Conservation (phyloP, 2,113 vertebrate species). For the Nestor notabilis region DNA sequence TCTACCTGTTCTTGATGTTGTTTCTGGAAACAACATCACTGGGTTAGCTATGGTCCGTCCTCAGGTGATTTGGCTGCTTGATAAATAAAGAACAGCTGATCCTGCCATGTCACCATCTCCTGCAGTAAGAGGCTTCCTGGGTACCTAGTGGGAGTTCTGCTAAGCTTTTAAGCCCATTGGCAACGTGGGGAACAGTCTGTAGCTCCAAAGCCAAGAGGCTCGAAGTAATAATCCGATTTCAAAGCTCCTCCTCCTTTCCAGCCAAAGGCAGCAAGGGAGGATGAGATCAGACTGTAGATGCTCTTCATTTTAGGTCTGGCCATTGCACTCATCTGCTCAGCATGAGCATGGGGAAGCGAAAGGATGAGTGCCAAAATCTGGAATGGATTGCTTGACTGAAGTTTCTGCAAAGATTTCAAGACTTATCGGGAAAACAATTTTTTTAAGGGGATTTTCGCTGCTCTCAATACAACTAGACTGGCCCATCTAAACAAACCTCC, state of each 20-base stretch:
- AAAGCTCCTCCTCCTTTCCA: constrained; percentile 61
- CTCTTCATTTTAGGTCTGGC: constrained; percentile 57
- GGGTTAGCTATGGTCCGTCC: background rate
- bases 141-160: constrained; percentile 71
- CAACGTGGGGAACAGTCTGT: constrained; percentile 68
- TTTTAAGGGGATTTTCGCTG: background rate
- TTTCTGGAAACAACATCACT: constrained; percentile 22
- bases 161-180: constrained; percentile 75
- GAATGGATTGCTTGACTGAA: constrained; percentile 43
- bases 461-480: background rate
- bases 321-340: constrained; percentile 57
- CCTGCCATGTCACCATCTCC: constrained; percentile 61
- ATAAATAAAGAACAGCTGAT: constrained; percentile 75
- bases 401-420: constrained; percentile 26
- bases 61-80: background rate
- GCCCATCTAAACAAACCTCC: background rate
- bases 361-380: constrained; percentile 54
- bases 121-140: constrained; percentile 69
- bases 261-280: constrained; percentile 61
- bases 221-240: constrained; percentile 72
- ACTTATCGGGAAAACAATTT: background rate
- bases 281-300: constrained; percentile 71
- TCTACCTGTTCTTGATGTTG: constrained; percentile 1
- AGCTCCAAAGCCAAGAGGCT: constrained; percentile 70
- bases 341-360: background rate